Evolutionary conservation across 2,888 invertebrate genomes (phyloP), one percentile per base, ranked within the genome.

Genomic region (Oeneis ivallda): DNA sequence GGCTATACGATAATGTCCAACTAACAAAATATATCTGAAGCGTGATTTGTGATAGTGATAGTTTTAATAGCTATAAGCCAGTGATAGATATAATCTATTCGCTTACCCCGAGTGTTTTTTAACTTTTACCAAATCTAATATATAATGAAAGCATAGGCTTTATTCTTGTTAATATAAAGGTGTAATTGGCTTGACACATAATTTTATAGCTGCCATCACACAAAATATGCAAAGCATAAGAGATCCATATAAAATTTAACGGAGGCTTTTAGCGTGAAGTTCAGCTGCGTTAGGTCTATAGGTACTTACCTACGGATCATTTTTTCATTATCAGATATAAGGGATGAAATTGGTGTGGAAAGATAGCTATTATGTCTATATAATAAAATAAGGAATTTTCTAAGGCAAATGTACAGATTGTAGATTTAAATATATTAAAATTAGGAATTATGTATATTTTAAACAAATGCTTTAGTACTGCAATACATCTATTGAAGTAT

Each of bases 251-350:
- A 61, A 61, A 61, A 61, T 52, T 52, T 61, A 52, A 52, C 41
- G 61, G 41, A 61, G 61, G 61, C 61, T 61, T 61, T 61, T 61
- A 61, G 52, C 61, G 61, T 61, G 41, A 61, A 61, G 41, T 61
- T 61, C 52, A 52, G 41, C 41, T 19, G 47, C 34, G 52, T 41
- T 41, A 26, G 19, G 52, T 52, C 41, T 52, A 41, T 61, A 19
- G 8, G 52, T n/a, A 41, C 26, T 52, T 49, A 47, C 47, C 59
- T 34, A 37, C 37, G 7, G n/a, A n/a, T n/a, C n/a, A n/a, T n/a
- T 59, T 59, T 50, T 59, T 49, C 19, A 41, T 52, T 56, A 56
- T 56, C 41, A 56, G 17, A 60, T 11, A 34, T 19, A 34, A 49
- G 49, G 34, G 17, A 17, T 15, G 45, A 60, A 49, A 19, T 37